phyloP scores from a whole-genome alignment of 92 coral and sea anemone genomes.

The Palythoa heliodiscus region DNA sequence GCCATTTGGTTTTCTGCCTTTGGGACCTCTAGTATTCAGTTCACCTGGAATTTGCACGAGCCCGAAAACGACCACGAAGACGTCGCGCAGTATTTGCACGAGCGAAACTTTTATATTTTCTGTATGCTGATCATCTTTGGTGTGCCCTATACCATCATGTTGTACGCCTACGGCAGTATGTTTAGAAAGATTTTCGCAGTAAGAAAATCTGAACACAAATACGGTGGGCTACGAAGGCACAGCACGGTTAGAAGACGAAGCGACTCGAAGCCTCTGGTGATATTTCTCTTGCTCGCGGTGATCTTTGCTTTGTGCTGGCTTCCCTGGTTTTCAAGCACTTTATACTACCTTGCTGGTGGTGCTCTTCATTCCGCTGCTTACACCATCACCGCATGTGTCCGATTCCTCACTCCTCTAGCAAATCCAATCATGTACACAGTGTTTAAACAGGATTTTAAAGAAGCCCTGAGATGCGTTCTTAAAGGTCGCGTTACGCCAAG shows the following conservation, averaged over 20 bases:
- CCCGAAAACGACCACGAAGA: conserved; percentile 17
- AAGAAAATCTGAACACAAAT: conserved; percentile 1
- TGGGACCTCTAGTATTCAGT: conserved; percentile 14
- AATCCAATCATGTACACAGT: conserved; percentile 30
- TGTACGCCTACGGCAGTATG: conserved; percentile 34
- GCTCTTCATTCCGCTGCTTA: not conserved
- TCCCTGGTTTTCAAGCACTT: conserved; percentile 32
- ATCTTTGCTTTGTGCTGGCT: conserved; percentile 28
- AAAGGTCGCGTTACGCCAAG: not conserved
- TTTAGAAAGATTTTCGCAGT: conserved; percentile 12
- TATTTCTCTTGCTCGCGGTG: conserved; percentile 2
- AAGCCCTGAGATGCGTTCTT: conserved; percentile 1
- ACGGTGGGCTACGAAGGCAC: not conserved
- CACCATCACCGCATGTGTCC: not conserved
- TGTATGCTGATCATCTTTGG: conserved; percentile 17
- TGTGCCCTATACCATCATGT: conserved; percentile 29
- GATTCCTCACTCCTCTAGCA: conserved; percentile 24
- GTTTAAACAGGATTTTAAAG: conserved; percentile 33
- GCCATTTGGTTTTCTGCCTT: conserved; percentile 28
- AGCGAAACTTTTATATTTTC: conserved; percentile 30
- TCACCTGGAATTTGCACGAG: conserved; percentile 27
- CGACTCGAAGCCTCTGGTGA: conserved; percentile 16
- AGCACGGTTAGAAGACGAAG: not conserved
- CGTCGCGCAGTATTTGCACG: not conserved
- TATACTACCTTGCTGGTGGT: conserved; percentile 24